Conservation (phyloP, 2,888 invertebrate species). For the Pycnomerus fuliginosus region DNA sequence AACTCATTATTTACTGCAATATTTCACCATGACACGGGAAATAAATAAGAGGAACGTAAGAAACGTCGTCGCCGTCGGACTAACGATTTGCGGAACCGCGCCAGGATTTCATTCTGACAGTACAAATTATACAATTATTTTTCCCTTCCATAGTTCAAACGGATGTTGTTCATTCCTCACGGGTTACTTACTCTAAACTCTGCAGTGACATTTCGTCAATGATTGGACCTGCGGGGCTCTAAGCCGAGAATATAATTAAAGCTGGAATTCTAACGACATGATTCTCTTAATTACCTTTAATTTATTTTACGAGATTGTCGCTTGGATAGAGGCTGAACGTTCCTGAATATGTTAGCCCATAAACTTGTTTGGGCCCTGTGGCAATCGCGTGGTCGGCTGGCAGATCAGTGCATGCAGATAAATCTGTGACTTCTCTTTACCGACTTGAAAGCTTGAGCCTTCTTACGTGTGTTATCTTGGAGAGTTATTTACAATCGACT, state of each 20-base stretch:
- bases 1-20: no score
- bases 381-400: slow-evolving; percentile 32
- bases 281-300: slow-evolving; percentile 55
- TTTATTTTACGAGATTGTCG: slow-evolving; percentile 52
- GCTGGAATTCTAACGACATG: slow-evolving; percentile 53
- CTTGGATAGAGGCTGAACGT: slow-evolving; percentile 39
- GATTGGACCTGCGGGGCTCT: no score
- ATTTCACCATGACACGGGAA: no score
- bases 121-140: no score
- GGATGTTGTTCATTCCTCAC: no score
- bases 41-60: no score
- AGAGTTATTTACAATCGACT: slow-evolving; percentile 24
- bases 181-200: no score
- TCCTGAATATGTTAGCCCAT: slow-evolving; percentile 48
- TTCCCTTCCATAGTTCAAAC: no score
- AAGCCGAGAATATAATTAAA: slow-evolving; percentile 54
- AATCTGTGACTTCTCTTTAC: slow-evolving; percentile 28
- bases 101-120: no score
- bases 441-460: slow-evolving; percentile 9
- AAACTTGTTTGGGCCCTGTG: slow-evolving; percentile 40
- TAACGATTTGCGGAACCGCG: no score
- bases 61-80: no score
- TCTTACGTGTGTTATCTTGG: slow-evolving; percentile 18
- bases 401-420: slow-evolving; percentile 21
- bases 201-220: no score